These are phyloP conservation scores for Dendronephthya gigantea DNA, from an alignment of 64 coral and sea anemone genomes.

Conservation along the genomic window DNA sequence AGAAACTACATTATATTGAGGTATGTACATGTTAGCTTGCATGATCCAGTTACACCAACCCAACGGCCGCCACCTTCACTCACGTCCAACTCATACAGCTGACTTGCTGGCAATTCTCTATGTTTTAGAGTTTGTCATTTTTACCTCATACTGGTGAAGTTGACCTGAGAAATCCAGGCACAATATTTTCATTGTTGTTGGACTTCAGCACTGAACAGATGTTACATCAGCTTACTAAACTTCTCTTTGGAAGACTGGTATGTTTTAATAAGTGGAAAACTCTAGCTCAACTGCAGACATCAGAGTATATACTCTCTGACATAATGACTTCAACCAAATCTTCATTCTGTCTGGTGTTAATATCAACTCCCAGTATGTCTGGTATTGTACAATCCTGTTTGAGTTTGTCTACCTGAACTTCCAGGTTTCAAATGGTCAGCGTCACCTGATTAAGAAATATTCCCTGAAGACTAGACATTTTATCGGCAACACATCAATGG, in stretches of 20 bases:
- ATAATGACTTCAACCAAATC: too few species aligned
- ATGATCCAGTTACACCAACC: too few species aligned
- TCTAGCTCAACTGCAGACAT: neutral
- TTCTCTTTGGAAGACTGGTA: slow-evolving; percentile 80
- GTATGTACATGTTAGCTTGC: too few species aligned
- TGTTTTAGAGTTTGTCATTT: slow-evolving; percentile 59
- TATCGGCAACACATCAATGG: slow-evolving; percentile 97
- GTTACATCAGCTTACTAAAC: slow-evolving; percentile 19
- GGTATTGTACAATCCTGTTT: neutral
- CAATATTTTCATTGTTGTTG: slow-evolving; percentile 59
- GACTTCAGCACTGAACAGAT: slow-evolving; percentile 64
- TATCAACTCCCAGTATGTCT: neutral
- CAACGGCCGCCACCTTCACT: too few species aligned
- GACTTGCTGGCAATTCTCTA: neutral
- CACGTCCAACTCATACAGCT: too few species aligned
- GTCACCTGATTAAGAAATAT: slow-evolving; percentile 71
- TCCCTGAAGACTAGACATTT: slow-evolving; percentile 83
- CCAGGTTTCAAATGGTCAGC: slow-evolving; percentile 76
- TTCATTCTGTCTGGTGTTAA: neutral
- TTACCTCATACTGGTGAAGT: slow-evolving; percentile 68
- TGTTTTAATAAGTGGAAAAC: too few species aligned
- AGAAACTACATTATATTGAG: neutral
- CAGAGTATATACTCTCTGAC: neutral
- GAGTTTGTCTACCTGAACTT: too few species aligned
- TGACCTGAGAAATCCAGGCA: slow-evolving; percentile 53